Conservation (phyloP, 23 tunicate genomes). For the Styela clava region DNA sequence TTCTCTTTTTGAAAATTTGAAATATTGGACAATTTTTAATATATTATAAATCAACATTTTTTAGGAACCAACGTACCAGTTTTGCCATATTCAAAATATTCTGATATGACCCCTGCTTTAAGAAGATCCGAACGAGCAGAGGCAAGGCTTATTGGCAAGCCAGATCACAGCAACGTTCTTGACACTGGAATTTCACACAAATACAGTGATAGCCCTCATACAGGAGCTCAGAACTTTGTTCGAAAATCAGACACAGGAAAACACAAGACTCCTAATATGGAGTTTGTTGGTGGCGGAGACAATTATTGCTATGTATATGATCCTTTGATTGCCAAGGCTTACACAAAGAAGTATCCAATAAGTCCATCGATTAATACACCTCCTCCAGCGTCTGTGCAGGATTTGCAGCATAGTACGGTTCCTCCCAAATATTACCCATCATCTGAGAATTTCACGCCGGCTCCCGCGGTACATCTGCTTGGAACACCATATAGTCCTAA, state of each 20-base stretch:
- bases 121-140: not conserved
- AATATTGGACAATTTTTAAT: no score
- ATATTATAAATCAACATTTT: no score
- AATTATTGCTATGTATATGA: conserved; percentile 28
- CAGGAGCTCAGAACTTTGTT: no score
- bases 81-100: not conserved
- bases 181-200: not conserved
- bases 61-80: not conserved
- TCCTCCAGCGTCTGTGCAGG: not conserved
- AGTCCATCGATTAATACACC: not conserved
- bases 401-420: not conserved
- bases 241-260: no score
- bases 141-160: not conserved
- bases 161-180: not conserved
- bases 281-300: not conserved
- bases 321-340: conserved; percentile 15
- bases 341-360: conserved; percentile 29
- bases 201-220: not conserved
- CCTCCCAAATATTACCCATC: not conserved
- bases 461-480: conserved; percentile 1
- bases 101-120: not conserved
- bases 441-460: conserved; percentile 9
- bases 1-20: no score
- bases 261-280: not conserved
- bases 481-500: not conserved